Conservation (phyloP, 2,113 vertebrate genomes). For the Pelusios castaneus region DNA sequence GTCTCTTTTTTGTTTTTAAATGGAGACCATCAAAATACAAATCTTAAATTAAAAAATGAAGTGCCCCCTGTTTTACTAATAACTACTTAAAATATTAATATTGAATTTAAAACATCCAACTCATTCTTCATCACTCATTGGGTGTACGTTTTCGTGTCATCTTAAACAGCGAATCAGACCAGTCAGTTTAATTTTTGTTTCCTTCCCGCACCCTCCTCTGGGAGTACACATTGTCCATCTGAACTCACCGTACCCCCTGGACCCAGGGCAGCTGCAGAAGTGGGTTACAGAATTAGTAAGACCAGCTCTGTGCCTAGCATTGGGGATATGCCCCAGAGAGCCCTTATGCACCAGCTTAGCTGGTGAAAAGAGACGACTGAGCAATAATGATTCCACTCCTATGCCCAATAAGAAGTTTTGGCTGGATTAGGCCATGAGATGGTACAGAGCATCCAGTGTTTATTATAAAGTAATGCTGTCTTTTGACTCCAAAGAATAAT, state of each 20-base stretch:
- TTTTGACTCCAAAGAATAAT: conserved; percentile 10
- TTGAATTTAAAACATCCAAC: neutral
- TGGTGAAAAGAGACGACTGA: neutral
- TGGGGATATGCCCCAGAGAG: neutral
- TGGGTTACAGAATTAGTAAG: neutral
- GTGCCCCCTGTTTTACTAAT: neutral
- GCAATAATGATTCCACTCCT: neutral
- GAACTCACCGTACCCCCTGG: rapidly evolving
- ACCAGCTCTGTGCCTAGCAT: neutral
- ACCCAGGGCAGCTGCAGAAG: neutral
- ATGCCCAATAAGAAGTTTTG: neutral
- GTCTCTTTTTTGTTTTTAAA: conserved; percentile 8
- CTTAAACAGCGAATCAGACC: neutral
- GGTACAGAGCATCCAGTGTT: neutral
- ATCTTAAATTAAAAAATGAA: conserved; percentile 32
- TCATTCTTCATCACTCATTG: neutral
- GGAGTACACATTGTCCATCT: rapidly evolving
- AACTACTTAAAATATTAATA: neutral
- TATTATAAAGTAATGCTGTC: neutral
- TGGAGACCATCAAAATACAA: neutral
- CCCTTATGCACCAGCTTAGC: neutral
- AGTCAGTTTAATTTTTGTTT: neutral
- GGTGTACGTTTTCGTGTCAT: rapidly evolving
- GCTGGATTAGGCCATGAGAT: neutral
- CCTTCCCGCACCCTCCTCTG: neutral